Base-by-base conservation (phyloP, 2,113 vertebrate species). In the Trogon surrucura region DNA sequence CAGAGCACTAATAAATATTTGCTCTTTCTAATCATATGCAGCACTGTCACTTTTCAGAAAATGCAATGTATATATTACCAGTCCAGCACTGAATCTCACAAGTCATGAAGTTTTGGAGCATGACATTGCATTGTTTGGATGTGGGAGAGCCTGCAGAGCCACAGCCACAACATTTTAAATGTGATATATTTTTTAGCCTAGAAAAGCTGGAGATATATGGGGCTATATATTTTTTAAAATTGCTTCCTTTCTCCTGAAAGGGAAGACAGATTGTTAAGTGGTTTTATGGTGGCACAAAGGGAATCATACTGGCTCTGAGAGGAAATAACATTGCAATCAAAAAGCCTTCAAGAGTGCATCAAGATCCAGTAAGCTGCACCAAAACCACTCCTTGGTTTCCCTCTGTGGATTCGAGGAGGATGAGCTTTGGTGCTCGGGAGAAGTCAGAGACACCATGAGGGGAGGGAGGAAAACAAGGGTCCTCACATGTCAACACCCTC, bases 261-360 rank as follows among this genome's bases (percentile, higher is more conserved):
- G 84, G 41, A 86, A 94, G 89, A 93, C 89, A 85, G 75, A 93
- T 88, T 85, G 80, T 92, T 83, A 78, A 85, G 77, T 48, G 87
- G 51, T 71, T 96, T 93, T 92, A 84, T 79, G 79, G 72, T 84
- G 80, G 80, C 73, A 67, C 90, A 65, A 73, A 89, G 65, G 74
- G 83, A 95, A 95, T 84, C 92, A 58, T 53, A 45, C 29, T 34
- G 57, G 61, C 77, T 86, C 88, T 57, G 77, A 86, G 30, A 94
- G 80, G 60, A 93, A 96, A 92, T 57, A 87, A 69, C 85, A 75
- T 7, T n/a, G 54, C 80, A 86, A 72, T 92, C 69, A 45, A 86
- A 95, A 79, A 78, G 41, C 47, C 80, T 91, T 92, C 85, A 75
- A 44, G 69, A 96, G 56, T 22, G 13, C 27, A 44, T n/a, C 32